Conservation (phyloP, 2,888 invertebrate species). For the Catonia carolina region DNA sequence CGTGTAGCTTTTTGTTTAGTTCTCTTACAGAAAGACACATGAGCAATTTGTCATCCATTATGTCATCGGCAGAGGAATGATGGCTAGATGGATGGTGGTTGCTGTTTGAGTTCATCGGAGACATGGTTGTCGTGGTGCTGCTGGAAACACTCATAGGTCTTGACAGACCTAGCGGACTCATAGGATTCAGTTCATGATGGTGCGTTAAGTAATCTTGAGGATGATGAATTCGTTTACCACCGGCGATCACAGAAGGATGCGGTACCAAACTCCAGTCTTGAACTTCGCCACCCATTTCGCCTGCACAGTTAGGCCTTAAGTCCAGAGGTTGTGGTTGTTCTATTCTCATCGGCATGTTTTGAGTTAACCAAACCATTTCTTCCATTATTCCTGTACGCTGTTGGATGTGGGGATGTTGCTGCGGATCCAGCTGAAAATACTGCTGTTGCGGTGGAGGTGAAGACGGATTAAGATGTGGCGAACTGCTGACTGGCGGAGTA, state of each 20-base stretch:
- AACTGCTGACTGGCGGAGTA: constrained; percentile 63
- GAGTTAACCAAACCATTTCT: constrained; percentile 73
- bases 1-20: constrained; percentile 87
- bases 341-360: constrained; percentile 52
- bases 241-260: constrained; percentile 41
- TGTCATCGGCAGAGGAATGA: constrained; percentile 51
- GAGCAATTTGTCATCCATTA: constrained; percentile 76
- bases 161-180: constrained; percentile 54
- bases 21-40: constrained; percentile 87
- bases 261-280: constrained; percentile 47
- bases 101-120: constrained; percentile 32
- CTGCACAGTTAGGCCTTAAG: constrained; percentile 64
- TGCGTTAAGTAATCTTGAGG: constrained; percentile 39
- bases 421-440: constrained; percentile 34
- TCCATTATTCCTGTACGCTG: constrained; percentile 39
- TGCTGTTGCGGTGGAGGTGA: constrained; percentile 47
- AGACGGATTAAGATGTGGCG: constrained; percentile 43
- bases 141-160: constrained; percentile 39
- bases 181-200: constrained; percentile 38
- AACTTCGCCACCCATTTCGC: constrained; percentile 43
- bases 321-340: constrained; percentile 61
- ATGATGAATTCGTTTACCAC: constrained; percentile 30
- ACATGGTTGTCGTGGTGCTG: constrained; percentile 35
- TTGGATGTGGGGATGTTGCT: constrained; percentile 28
- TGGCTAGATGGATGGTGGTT: constrained; percentile 33